phyloP scores from a whole-genome alignment of 2,113 vertebrate species.

The Pedionomus torquatus region DNA sequence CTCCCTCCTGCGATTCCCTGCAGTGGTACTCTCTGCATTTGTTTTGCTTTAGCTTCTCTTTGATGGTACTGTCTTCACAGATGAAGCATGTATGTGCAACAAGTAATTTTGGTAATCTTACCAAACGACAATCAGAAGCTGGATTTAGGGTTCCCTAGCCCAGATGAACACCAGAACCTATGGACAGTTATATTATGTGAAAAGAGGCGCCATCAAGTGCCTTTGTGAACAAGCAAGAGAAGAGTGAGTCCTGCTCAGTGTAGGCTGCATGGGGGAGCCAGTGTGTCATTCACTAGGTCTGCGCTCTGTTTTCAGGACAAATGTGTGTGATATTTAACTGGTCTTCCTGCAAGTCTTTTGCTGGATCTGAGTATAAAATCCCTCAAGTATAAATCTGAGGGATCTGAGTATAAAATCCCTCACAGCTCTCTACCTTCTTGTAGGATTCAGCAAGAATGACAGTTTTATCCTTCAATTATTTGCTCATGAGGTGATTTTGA shows the following conservation, averaged over 20 bases:
- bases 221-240: background rate
- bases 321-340: background rate
- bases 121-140: background rate
- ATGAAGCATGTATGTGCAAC: fast-evolving
- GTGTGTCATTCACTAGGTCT: background rate
- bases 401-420: background rate
- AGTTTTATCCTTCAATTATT: background rate
- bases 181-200: background rate
- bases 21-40: background rate
- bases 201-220: background rate
- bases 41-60: background rate
- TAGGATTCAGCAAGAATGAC: background rate
- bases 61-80: background rate
- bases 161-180: background rate
- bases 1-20: background rate
- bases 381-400: background rate
- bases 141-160: background rate
- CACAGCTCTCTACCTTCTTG: background rate
- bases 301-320: background rate
- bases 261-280: background rate
- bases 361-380: background rate
- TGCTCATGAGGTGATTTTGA: background rate
- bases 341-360: background rate
- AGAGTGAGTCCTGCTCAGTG: background rate
- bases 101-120: background rate